These are phyloP conservation scores for Caenorhabditis macrosperma DNA, from an alignment of 2,888 invertebrate genomes.

Conservation along the genomic window DNA sequence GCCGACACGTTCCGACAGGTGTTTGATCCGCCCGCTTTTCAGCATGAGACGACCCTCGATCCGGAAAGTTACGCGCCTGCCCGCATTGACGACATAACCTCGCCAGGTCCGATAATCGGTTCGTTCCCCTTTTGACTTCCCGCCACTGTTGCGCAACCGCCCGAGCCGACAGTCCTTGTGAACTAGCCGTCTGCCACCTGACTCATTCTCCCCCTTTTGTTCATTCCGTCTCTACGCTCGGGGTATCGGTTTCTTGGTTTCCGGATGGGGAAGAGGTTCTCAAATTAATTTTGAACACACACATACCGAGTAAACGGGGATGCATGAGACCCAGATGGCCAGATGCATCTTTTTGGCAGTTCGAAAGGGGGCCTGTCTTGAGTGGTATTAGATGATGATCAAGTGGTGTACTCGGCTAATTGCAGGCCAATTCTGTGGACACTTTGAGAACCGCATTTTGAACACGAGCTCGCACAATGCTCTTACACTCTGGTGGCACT, in stretches of 20 bases:
- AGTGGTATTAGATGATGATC: constrained; percentile 56
- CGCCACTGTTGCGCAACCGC: constrained; percentile 35
- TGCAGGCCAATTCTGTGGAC: constrained; percentile 71
- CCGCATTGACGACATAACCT: constrained; percentile 64
- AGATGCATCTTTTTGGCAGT: constrained; percentile 49
- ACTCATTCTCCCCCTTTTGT: not conserved
- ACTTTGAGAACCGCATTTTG: constrained; percentile 61
- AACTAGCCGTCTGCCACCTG: not conserved
- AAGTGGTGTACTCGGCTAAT: constrained; percentile 52
- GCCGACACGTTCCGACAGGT: constrained; percentile 3
- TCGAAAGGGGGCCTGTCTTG: constrained; percentile 4
- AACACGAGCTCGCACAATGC: constrained; percentile 67
- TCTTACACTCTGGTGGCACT: constrained; percentile 72
- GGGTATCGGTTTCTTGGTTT: constrained; percentile 5
- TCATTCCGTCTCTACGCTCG: constrained; percentile 4
- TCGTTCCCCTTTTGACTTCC: constrained; percentile 29
- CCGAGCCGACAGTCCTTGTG: constrained; percentile 8
- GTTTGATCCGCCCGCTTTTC: constrained; percentile 23
- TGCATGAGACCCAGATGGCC: constrained; percentile 45
- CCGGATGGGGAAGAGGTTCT: constrained; percentile 4
- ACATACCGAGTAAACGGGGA: not conserved
- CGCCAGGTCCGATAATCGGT: constrained; percentile 71
- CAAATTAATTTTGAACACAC: constrained; percentile 45
- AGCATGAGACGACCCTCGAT: constrained; percentile 69
- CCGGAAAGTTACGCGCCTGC: constrained; percentile 61